phyloP scores from a whole-genome alignment of 2,888 invertebrate species.

The Odontothrips loti region DNA sequence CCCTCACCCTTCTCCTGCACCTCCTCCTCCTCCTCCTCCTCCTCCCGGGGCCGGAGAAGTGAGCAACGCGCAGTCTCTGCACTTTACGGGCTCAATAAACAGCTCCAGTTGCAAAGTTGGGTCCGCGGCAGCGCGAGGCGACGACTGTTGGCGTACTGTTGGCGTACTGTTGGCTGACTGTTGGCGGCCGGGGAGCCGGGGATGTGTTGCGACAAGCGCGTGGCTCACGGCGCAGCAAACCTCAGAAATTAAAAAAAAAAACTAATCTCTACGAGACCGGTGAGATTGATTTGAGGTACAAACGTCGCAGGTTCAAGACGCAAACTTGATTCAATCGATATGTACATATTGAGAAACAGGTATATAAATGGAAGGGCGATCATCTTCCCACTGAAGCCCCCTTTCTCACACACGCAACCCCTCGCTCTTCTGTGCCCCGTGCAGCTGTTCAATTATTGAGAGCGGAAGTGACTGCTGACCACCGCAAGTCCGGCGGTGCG shows the following conservation, averaged over 20 bases:
- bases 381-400: not conserved
- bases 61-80: constrained; percentile 3
- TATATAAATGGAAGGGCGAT: not conserved
- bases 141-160: too few relatives aligned
- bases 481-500: not conserved
- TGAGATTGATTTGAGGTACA: too few relatives aligned
- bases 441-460: not conserved
- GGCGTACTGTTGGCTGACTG: too few relatives aligned
- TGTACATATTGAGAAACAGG: too few relatives aligned
- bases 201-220: too few relatives aligned
- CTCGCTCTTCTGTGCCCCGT: not conserved
- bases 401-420: not conserved
- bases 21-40: not conserved
- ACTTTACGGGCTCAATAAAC: constrained; percentile 24
- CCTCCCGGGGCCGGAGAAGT: not conserved
- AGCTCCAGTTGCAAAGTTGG: constrained; percentile 19
- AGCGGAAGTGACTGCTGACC: not conserved
- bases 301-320: too few relatives aligned
- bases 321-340: too few relatives aligned
- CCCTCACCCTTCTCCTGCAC: not conserved
- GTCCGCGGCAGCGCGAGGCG: not conserved
- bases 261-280: too few relatives aligned
- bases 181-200: too few relatives aligned
- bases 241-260: too few relatives aligned
- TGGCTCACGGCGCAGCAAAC: too few relatives aligned